A percentile compares a stretch with the other conserved stretches of the same genome.
These are phyloP conservation scores for Rhynchophorus ferrugineus DNA, from an alignment of 1,140 invertebrate species.

Conservation along the genomic window DNA sequence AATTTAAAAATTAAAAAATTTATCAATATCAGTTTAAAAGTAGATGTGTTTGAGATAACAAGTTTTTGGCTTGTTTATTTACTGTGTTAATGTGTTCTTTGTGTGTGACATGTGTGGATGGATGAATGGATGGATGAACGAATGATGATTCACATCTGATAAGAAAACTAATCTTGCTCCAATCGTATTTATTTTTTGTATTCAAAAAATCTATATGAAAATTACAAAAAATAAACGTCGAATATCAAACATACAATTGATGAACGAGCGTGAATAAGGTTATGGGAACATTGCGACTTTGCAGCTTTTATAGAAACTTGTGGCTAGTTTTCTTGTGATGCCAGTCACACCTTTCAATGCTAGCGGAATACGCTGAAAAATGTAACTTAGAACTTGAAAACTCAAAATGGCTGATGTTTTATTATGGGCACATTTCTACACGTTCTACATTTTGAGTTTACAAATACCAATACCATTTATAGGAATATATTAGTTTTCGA, in stretches of 20 bases:
- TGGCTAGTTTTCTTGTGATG: background rate
- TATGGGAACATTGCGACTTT: constrained; percentile 8
- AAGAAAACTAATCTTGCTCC: background rate
- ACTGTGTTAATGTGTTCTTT: constrained; percentile 17
- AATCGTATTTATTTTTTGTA: background rate
- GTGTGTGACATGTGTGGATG: constrained; percentile 25
- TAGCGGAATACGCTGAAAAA: constrained; percentile 6
- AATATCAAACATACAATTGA: background rate
- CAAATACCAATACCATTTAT: constrained; percentile 13
- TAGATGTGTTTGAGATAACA: constrained; percentile 27
- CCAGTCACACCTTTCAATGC: constrained; percentile 5
- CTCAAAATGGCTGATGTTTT: too few relatives aligned
- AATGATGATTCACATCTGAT: background rate
- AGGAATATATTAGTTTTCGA: constrained; percentile 8
- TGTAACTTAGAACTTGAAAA: too few relatives aligned
- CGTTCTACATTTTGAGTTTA: constrained; percentile 16
- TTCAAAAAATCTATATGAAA: background rate
- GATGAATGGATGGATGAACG: too few relatives aligned
- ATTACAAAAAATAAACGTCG: background rate
- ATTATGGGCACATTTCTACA: too few relatives aligned
- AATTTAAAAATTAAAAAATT: constrained; percentile 12
- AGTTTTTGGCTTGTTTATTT: constrained; percentile 28
- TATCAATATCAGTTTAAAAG: constrained; percentile 18
- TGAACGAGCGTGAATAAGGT: too few relatives aligned
- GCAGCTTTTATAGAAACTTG: constrained; percentile 22